Percentiles rank a stretch among this genome's conserved stretches.
Evolutionary conservation across 2,113 vertebrate species (phyloP).

Genomic region (Lycocorax pyrrhopterus): DNA sequence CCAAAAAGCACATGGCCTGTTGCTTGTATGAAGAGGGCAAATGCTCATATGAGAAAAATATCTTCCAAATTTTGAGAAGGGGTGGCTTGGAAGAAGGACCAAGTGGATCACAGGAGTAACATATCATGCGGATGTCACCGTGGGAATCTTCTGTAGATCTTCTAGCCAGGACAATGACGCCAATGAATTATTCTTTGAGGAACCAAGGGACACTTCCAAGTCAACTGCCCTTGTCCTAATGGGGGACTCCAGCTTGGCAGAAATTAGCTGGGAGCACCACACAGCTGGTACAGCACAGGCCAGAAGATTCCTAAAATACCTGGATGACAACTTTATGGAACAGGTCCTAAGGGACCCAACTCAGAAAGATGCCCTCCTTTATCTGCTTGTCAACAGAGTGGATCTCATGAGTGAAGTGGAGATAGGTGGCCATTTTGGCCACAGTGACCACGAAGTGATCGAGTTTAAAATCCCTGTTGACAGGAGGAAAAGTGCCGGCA

Average conservation of each 20-base stretch:
- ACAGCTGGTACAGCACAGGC: background rate
- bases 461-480: background rate
- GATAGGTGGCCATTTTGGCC: background rate
- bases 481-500: background rate
- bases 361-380: background rate
- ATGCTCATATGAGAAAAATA: background rate
- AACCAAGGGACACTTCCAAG: background rate
- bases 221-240: background rate
- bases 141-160: background rate
- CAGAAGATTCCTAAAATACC: background rate
- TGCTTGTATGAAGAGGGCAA: background rate
- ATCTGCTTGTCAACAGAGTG: background rate
- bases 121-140: background rate
- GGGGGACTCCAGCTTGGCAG: background rate
- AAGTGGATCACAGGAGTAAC: background rate
- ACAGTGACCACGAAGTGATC: fast-evolving
- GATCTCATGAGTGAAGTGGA: too few species aligned
- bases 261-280: background rate
- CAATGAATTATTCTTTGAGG: background rate
- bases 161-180: background rate
- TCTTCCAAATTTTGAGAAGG: background rate
- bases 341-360: background rate
- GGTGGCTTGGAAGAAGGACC: background rate
- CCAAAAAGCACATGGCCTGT: background rate
- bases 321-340: background rate